Percentiles rank a stretch among this genome's conserved stretches.
These are phyloP conservation scores for Drosophila prostipennis DNA, from an alignment of 2,888 invertebrate genomes.

Conservation along the genomic window DNA sequence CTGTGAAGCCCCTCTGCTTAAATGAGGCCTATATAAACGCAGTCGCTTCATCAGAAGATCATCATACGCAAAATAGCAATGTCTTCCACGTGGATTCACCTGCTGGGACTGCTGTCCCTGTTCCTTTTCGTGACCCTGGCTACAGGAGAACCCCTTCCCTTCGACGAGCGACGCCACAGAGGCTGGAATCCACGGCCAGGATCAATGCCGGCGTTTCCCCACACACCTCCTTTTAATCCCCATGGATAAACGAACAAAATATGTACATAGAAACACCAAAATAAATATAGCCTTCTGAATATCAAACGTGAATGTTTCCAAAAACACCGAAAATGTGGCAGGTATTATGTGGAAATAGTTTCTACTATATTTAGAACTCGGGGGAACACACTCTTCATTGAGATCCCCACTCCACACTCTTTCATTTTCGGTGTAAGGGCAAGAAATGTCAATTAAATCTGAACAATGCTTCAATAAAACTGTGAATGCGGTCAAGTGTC, in stretches of 20 bases:
- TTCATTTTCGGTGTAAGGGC: slow-evolving; percentile 13
- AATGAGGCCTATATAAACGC: slow-evolving; percentile 40
- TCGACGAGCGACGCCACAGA: slow-evolving; percentile 42
- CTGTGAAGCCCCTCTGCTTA: slow-evolving; percentile 16
- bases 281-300: slow-evolving; percentile 1
- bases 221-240: slow-evolving; percentile 68
- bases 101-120: slow-evolving; percentile 29
- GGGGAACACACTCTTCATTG: not conserved
- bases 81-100: slow-evolving; percentile 46
- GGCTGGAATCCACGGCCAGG: slow-evolving; percentile 21
- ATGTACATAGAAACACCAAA: not conserved
- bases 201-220: slow-evolving; percentile 31
- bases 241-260: slow-evolving; percentile 33
- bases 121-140: slow-evolving; percentile 28
- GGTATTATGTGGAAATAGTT: slow-evolving; percentile 10
- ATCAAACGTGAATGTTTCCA: not conserved
- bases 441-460: slow-evolving; percentile 60
- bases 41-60: not conserved
- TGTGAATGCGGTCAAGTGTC: slow-evolving; percentile 46
- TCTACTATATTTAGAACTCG: slow-evolving; percentile 9
- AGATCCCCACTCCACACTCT: not conserved
- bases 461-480: slow-evolving; percentile 47
- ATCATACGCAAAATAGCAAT: slow-evolving; percentile 35
- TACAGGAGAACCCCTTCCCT: slow-evolving; percentile 34
- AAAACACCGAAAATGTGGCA: slow-evolving; percentile 1